Evolutionary conservation across 2,888 invertebrate genomes (phyloP), one percentile per base, ranked within the genome.

Genomic region (Agrochola lota): DNA sequence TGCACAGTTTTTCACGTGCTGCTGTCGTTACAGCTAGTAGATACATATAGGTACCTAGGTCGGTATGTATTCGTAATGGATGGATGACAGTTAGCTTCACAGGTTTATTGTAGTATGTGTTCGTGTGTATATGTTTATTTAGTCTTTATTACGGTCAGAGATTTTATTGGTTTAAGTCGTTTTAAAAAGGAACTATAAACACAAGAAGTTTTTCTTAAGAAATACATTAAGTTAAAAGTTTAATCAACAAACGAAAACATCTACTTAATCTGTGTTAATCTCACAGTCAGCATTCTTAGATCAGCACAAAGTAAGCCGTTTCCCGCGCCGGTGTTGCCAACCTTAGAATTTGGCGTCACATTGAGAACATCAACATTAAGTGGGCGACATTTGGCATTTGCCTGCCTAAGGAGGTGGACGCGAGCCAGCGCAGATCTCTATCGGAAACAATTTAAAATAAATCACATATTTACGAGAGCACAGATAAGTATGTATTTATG

Each of bases 401-500:
- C 30, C 66, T 68, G 64, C 81, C 55, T 63, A 70, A 81, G 78
- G 69, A 74, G 64, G 74, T 85, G 87, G 89, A 74, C 59, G 72
- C 23, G 40, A 75, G 89, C 89, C 87, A 89, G 89, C 78, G n/a
- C 73, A 60, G 88, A 89, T 87, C 86, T 66, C 35, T 81, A 87
- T 87, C 87, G 80, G 67, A 78, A 75, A 72, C 87, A 78, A 87
- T 89, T 89, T 89, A 78, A 79, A 85, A 80, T 89, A 87, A 89
- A 85, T 87, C 87, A 87, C 86, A 85, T 83, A 87, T 87, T 88
- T 87, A 87, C 89, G 87, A 88, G 78, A 73, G 43, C 40, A 35
- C 43, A 85, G 89, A 87, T 88, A 87, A 87, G 75, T 76, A 71
- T n/a, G 71, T 87, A 85, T 87, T 87, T 87, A 87, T 82, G 84